These are phyloP conservation scores for Molossus alvarezi DNA, from an alignment of 2,797 vertebrate species.

Conservation along the genomic window DNA sequence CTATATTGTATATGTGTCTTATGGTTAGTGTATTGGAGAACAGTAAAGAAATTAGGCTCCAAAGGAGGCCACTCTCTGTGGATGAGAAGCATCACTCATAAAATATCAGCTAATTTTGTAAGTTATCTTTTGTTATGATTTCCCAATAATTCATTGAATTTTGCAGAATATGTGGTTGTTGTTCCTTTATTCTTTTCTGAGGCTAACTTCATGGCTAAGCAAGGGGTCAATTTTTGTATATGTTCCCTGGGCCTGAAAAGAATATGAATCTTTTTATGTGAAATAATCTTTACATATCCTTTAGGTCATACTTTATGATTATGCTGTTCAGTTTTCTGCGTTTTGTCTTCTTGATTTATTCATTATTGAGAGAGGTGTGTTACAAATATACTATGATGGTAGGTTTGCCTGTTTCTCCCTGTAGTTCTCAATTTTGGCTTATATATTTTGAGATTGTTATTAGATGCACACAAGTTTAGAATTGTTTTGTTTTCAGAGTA, in stretches of 20 bases:
- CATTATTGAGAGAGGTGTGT: no score
- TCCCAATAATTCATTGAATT: conserved; percentile 42
- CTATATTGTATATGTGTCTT: background rate
- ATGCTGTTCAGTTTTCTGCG: background rate
- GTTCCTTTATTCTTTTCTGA: background rate
- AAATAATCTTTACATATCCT: background rate
- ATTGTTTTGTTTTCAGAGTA: background rate
- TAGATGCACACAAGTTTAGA: background rate
- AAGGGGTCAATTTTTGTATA: background rate
- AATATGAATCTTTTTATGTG: background rate
- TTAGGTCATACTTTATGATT: background rate
- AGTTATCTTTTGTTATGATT: background rate
- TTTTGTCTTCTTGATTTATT: background rate
- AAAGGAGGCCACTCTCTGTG: background rate
- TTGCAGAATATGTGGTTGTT: background rate
- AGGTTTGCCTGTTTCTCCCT: no score
- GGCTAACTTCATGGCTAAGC: background rate
- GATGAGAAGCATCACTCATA: background rate
- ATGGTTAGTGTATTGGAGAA: background rate
- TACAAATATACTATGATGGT: no score
- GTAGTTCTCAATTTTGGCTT: no score
- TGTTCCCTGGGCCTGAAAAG: background rate
- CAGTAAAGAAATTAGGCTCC: background rate
- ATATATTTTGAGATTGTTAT: no score
- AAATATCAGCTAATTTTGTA: background rate